Evolutionary conservation across 2,888 invertebrate species (phyloP).

Genomic region (Aphelenchoides bicaudatus): DNA sequence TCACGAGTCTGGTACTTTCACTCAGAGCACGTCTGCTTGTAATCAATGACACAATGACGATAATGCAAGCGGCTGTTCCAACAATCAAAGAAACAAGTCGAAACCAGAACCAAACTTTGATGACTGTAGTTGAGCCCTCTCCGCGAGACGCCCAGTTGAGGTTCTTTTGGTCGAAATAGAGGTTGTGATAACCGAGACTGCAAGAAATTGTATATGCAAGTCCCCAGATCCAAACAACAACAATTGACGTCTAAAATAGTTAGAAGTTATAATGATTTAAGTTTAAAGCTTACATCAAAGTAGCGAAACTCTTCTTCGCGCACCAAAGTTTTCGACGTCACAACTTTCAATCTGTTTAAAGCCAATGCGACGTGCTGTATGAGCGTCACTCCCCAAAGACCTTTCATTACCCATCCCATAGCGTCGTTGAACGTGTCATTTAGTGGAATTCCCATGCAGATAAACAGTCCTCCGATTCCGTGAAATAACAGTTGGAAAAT

Average conservation of each 20-base stretch:
- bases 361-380: constrained; percentile 6
- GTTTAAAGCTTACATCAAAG: too few species aligned
- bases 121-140: background rate
- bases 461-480: constrained; percentile 7
- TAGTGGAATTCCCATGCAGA: background rate
- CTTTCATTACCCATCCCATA: background rate
- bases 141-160: constrained; percentile 1
- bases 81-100: background rate
- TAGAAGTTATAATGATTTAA: too few species aligned
- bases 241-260: too few species aligned
- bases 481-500: constrained; percentile 6
- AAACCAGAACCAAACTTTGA: constrained; percentile 2
- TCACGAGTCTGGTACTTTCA: background rate
- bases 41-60: constrained; percentile 7
- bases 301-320: constrained; percentile 8
- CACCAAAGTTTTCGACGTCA: background rate
- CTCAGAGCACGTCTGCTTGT: background rate
- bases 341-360: constrained; percentile 7
- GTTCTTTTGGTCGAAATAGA: background rate
- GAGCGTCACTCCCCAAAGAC: background rate
- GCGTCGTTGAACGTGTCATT: constrained; percentile 3
- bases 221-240: background rate
- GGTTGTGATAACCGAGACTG: constrained; percentile 2
- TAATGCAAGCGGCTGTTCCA: background rate
- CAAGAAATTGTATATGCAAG: background rate